Conservation (phyloP, 2,888 invertebrate species). For the Anarsia innoxiella region DNA sequence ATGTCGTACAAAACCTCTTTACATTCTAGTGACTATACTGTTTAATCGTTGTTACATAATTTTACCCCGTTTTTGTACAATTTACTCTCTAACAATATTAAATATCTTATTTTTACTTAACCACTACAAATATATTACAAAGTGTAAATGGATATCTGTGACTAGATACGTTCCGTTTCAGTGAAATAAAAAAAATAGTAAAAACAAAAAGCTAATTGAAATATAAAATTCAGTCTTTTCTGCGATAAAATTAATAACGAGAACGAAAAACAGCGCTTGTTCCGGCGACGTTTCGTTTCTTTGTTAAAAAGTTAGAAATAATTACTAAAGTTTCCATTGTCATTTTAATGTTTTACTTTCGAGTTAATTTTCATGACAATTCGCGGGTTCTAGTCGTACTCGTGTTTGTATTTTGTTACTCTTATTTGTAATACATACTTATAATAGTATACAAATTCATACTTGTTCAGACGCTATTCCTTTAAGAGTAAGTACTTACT, state of each 20-base stretch:
- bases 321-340: conserved; percentile 12
- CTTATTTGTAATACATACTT: too few species aligned
- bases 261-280: conserved; percentile 3
- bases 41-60: conserved; percentile 46
- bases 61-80: conserved; percentile 45
- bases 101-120: conserved; percentile 24
- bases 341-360: conserved; percentile 3
- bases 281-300: conserved; percentile 8
- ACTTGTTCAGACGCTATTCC: too few species aligned
- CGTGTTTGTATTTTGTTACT: too few species aligned
- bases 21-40: conserved; percentile 29
- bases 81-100: conserved; percentile 27
- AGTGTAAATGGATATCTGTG: conserved; percentile 20
- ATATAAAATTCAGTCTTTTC: conserved; percentile 34
- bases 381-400: too few species aligned
- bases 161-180: conserved; percentile 24
- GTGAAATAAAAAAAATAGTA: conserved; percentile 1
- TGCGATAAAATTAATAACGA: conserved; percentile 15
- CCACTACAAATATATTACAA: conserved; percentile 24
- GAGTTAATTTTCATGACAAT: conserved; percentile 5
- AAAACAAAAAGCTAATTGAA: conserved; percentile 11
- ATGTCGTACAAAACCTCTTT: conserved; percentile 42
- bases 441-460: too few species aligned
- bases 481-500: too few species aligned
- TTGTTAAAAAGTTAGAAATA: conserved; percentile 12